Evolutionary conservation across 2,113 vertebrate species (phyloP), one percentile per base, ranked within the genome.

Genomic region (Saguinus imperator): DNA sequence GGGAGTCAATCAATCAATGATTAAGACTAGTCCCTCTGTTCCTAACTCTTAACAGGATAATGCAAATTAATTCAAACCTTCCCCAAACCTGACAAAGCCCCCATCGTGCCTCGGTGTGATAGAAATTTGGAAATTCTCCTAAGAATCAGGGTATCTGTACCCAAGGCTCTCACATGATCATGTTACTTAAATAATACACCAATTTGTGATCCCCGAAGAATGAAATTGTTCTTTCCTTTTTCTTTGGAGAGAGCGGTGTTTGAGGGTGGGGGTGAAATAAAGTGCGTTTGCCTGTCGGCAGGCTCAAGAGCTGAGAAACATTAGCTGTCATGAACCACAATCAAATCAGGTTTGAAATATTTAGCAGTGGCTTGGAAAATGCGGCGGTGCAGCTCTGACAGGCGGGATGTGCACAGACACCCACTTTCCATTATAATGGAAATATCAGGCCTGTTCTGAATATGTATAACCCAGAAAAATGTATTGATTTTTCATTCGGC

Each of bases 401-500:
- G 99, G 99, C 98, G 96, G 98, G 99, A 99, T 99, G 98, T 99
- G 99, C 98, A 85, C 94, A 98, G 98, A 99, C 98, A 98, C 99
- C 98, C 98, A 98, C 99, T 99, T 99, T 99, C 99, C 99, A 99
- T 99, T 99, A 99, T 99, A 99, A 99, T 99, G 98, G 99, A 99
- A 99, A 99, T 99, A 99, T 97, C 98, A 98, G 98, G 98, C 99
- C 99, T 98, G 99, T 99, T 99, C 99, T 99, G 99, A 99, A 99
- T 99, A 99, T 99, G 99, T 99, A 99, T 99, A 99, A 99, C 99
- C 99, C 98, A 98, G 99, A 99, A 99, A 99, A 99, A 99, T 99
- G 98, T 99, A 99, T 99, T 99, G 99, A 99, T 99, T 99, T 99
- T 99, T 99, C 99, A 99, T 99, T 99, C 98, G 98, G 99, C 99